A percentile compares a stretch with the other conserved stretches of the same genome.
phyloP scores from a whole-genome alignment of 2,888 invertebrate species.

The Resseliella maxima region DNA sequence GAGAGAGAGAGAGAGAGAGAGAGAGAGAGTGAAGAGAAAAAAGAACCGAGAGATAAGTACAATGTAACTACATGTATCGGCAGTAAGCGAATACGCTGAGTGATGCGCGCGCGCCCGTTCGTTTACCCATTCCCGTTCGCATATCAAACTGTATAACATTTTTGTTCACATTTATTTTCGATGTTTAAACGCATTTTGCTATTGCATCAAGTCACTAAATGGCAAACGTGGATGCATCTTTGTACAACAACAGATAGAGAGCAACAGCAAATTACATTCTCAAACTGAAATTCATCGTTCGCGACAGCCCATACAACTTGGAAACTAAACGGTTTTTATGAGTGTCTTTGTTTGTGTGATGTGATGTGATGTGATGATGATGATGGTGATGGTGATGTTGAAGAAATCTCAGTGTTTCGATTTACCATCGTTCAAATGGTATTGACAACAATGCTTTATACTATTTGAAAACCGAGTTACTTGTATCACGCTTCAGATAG shows the following conservation, averaged over 20 bases:
- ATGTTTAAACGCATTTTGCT: constrained; percentile 41
- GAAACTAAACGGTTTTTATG: background rate
- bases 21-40: background rate
- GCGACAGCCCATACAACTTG: background rate
- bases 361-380: too few species aligned
- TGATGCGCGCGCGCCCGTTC: background rate
- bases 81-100: background rate
- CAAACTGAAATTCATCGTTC: constrained; percentile 45
- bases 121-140: too few species aligned
- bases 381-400: background rate
- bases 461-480: background rate
- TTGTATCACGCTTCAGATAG: background rate
- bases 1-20: background rate
- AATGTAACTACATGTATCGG: constrained; percentile 43
- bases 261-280: constrained; percentile 32
- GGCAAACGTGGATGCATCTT: constrained; percentile 26
- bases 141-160: background rate
- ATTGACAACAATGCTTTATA: background rate
- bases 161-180: constrained; percentile 27
- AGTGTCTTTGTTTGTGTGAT: background rate
- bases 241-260: constrained; percentile 1
- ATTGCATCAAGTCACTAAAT: background rate
- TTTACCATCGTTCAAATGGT: background rate
- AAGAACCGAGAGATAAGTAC: background rate
- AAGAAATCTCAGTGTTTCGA: background rate